Conservation (phyloP, 2,888 invertebrate species). For the Archaeoteleia sp. region DNA sequence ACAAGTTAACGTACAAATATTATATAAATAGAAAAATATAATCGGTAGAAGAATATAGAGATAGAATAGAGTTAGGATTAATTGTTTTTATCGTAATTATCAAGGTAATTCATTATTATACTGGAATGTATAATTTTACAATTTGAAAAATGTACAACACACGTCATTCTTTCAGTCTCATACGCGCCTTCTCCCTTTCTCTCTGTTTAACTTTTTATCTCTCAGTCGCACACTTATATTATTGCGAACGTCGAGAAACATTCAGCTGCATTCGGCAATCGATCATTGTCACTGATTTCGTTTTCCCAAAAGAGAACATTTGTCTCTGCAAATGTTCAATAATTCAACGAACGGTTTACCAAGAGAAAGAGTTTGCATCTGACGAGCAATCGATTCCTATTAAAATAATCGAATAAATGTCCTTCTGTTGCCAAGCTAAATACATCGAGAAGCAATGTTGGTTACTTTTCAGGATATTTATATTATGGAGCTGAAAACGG, state of each 20-base stretch:
- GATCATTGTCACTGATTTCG: constrained; percentile 21
- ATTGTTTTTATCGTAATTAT: constrained; percentile 63
- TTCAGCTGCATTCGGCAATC: constrained; percentile 8
- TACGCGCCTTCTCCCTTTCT: constrained; percentile 21
- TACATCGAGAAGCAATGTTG: neutral
- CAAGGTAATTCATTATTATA: constrained; percentile 61
- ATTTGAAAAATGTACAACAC: constrained; percentile 54
- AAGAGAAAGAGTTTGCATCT: neutral
- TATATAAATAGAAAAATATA: constrained; percentile 74
- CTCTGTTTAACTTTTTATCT: neutral
- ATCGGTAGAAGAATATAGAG: constrained; percentile 75
- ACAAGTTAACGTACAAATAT: constrained; percentile 74
- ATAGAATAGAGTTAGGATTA: constrained; percentile 74
- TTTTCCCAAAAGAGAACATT: constrained; percentile 23
- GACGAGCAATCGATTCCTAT: constrained; percentile 1
- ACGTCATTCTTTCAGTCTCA: constrained; percentile 25
- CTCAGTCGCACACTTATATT: constrained; percentile 22
- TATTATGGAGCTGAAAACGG: too few species aligned
- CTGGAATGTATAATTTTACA: constrained; percentile 62
- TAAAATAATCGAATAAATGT: neutral
- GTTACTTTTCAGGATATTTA: constrained; percentile 4
- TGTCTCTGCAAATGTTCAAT: constrained; percentile 8
- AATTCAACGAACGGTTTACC: constrained; percentile 3
- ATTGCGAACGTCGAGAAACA: constrained; percentile 6
- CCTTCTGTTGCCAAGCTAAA: neutral